Evolutionary conservation across 53 echinoderm and acorn worm species (phyloP), one percentile per base, ranked within the genome.

Genomic region (Apostichopus leukothele): DNA sequence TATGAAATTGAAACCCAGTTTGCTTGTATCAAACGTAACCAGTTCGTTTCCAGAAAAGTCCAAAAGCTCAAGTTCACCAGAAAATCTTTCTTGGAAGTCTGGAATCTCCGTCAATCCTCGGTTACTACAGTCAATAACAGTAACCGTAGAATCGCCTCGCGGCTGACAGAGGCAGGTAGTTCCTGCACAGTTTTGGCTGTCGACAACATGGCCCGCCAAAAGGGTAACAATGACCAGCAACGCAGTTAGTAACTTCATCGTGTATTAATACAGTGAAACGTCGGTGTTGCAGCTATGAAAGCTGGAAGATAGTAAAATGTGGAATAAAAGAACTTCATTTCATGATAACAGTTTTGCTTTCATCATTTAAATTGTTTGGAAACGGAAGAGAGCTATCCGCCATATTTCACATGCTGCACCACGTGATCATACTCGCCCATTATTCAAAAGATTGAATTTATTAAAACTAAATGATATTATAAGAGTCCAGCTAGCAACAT

Each of bases 31-130:
- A 11, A 85, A 85, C 5, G 63, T 85, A 16, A 50, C 85, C 1
- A 85, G 59, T 18, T 85, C 60, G 67, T 85, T 85, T 27, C 26
- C 39, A 50, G 85, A 85, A 60, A 85, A 85, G 16, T 85, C 68
- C 9, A 85, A 11, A 4, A 63, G 85, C 13, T 85, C 50, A 12
- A 85, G 0, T 5, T 4, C 9, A 4, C 68, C 51, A 7, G 18
- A 51, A 60, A 67, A 85, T 0, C 11, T 10, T 7, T 67, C 9
- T 50, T 12, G 23, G 50, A 85, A 85, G 4, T 68, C 1, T 6
- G 85, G 85, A 50, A 85, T 67, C 18, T 85, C 85, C 9, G 85
- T 85, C 68, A 85, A 9, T 11, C 85, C 85, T 85, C 1, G 23
- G 50, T 66, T 66, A 68, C 85, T 85, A 60, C 85, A 85, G 39